These are phyloP conservation scores for Metridium senile DNA, from an alignment of 92 coral and sea anemone species.

Conservation along the genomic window DNA sequence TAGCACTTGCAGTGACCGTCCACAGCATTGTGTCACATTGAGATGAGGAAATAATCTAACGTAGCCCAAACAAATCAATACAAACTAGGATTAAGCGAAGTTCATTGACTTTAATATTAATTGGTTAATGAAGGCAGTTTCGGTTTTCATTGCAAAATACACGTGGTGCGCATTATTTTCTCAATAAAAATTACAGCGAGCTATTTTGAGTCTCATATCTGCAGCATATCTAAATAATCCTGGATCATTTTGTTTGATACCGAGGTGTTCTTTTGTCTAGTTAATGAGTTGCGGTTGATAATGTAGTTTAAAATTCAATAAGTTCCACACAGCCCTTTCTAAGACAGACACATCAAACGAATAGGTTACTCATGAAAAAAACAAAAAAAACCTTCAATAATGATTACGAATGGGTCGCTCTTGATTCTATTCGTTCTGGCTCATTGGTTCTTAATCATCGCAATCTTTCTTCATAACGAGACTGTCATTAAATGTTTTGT, in stretches of 20 bases:
- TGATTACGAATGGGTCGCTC: not conserved
- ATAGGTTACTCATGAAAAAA: not conserved
- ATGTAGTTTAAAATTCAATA: constrained; percentile 3
- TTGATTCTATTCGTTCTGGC: not conserved
- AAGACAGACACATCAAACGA: not conserved
- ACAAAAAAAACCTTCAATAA: not conserved
- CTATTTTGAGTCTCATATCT: constrained; percentile 23
- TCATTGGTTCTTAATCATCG: not conserved
- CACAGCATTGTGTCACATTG: not conserved
- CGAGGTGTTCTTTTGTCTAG: not conserved
- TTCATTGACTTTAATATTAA: constrained; percentile 27
- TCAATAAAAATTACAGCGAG: not conserved
- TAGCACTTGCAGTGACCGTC: not conserved
- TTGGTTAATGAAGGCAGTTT: constrained; percentile 12
- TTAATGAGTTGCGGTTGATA: not conserved
- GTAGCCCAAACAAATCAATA: constrained; percentile 15
- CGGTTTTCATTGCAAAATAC: constrained; percentile 10
- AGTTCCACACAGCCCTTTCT: not conserved
- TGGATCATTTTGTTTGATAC: not conserved
- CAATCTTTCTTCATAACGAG: not conserved
- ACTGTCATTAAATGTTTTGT: not conserved
- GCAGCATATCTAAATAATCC: not conserved
- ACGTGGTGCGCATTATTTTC: constrained; percentile 15
- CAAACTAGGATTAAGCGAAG: constrained; percentile 14
- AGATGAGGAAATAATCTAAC: not conserved